A percentile compares a stretch with the other conserved stretches of the same genome.
Evolutionary conservation across 37 sponge, comb jelly and placozoan species (phyloP).

Genomic region (Crambe crambe): DNA sequence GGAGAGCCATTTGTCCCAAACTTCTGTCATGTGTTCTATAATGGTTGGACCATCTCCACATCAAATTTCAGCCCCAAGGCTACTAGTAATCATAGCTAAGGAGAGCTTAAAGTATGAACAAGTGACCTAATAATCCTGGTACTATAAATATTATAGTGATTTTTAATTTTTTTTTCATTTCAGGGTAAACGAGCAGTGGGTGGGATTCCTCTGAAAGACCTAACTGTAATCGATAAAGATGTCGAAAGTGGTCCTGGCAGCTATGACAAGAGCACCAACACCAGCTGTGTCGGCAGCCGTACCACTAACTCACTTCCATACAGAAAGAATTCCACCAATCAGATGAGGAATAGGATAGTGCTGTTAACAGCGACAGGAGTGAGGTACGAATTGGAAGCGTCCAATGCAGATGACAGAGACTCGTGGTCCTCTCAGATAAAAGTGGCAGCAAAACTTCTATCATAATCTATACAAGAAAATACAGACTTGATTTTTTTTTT

Average conservation of each 20-base stretch:
- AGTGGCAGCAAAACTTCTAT: constrained; percentile 17
- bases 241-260: background rate
- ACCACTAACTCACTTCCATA: background rate
- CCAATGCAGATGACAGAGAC: constrained; percentile 28
- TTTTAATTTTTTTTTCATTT: background rate
- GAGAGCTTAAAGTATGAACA: background rate
- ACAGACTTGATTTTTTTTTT: background rate
- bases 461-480: background rate
- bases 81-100: too few species aligned
- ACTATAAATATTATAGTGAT: background rate
- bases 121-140: background rate
- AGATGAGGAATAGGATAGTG: constrained; percentile 10
- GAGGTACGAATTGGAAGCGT: constrained; percentile 27
- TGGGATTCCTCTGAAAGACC: constrained; percentile 38
- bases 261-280: background rate
- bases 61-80: too few species aligned
- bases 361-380: constrained; percentile 41
- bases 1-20: too few species aligned
- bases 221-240: constrained; percentile 25
- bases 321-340: background rate
- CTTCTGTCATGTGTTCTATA: too few species aligned
- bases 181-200: constrained; percentile 29
- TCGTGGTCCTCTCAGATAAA: constrained; percentile 38
- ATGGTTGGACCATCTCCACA: too few species aligned
- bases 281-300: background rate